Base-by-base conservation (phyloP, 2,113 vertebrate genomes). In the Scytalopus superciliaris region DNA sequence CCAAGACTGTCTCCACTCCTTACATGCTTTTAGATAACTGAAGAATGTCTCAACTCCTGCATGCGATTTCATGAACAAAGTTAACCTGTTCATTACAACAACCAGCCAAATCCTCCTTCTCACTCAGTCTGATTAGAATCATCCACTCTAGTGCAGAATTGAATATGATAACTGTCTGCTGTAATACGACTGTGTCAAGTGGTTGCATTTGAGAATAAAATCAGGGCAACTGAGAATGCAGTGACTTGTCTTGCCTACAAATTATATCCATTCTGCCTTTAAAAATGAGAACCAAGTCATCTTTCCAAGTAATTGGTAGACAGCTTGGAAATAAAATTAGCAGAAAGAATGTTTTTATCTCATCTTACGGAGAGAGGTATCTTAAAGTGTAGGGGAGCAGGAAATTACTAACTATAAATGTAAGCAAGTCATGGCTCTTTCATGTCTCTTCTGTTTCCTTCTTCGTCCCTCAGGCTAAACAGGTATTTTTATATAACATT, bases 361-460 rank as follows among this genome's bases (percentile, higher is more conserved):
- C 33, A 33, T 44, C 68, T 86, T 40, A 35, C 47, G 30, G 31
- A 69, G 18, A 63, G 3, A 62, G 22, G 2, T 19, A 82, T 45
- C 42, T 70, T 5, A 11, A 75, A 67, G 17, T 0, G 2, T 2
- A 5, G 1, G 12, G 31, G 19, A 78, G 18, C 8, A 59, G 17
- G 39, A 82, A 72, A 88, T 22, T 3, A 66, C 31, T 67, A 84
- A 72, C 30, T 19, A 42, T 15, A 72, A 79, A 63, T 11, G 14
- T 66, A 72, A 85, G 42, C 6, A 67, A 40, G 35, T 57, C n/a
- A 24, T 49, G 10, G 42, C 19, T 53, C 33, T 73, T 45, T 44
- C 17, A 13, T 76, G 19, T 47, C 31, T 60, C 31, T 82, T 60
- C 27, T 62, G 6, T 44, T 42, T 80, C 21, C 6, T 80, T 70